phyloP scores from a whole-genome alignment of 2,797 vertebrate genomes.

The Podargus strigoides region DNA sequence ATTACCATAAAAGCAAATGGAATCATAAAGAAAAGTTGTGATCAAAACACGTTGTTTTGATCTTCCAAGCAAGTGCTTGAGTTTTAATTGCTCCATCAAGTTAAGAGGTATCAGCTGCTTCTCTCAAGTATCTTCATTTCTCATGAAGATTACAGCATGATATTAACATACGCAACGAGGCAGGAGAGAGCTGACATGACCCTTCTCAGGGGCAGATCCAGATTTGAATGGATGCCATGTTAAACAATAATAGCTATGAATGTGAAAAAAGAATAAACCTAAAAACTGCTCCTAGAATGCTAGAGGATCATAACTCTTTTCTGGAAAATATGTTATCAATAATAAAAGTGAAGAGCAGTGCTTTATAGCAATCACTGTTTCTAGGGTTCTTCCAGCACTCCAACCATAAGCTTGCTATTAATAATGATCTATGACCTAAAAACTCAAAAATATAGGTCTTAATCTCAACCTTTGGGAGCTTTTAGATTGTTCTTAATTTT shows the following conservation, averaged over 20 bases:
- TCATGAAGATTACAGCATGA: neutral
- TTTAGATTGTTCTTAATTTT: neutral
- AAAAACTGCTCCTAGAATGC: neutral
- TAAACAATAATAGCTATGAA: neutral
- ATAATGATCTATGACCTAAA: neutral
- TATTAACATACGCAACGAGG: neutral
- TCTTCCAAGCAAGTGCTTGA: conserved; percentile 27
- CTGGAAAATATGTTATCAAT: neutral
- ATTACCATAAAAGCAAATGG: neutral
- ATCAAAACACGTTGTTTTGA: conserved; percentile 17
- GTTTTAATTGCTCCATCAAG: conserved; percentile 34
- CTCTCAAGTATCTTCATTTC: neutral
- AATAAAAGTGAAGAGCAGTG: neutral
- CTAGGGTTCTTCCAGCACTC: neutral
- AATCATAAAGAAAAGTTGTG: neutral
- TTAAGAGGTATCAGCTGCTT: conserved; percentile 37
- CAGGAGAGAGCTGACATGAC: neutral
- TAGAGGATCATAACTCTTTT: neutral
- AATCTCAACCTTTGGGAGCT: neutral
- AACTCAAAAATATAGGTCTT: neutral
- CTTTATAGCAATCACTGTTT: neutral
- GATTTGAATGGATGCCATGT: neutral
- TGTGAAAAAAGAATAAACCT: neutral
- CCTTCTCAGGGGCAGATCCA: neutral
- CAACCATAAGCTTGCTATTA: neutral